Conservation (phyloP, 35 echinoderm and acorn worm species). For the Chiridota heheva region DNA sequence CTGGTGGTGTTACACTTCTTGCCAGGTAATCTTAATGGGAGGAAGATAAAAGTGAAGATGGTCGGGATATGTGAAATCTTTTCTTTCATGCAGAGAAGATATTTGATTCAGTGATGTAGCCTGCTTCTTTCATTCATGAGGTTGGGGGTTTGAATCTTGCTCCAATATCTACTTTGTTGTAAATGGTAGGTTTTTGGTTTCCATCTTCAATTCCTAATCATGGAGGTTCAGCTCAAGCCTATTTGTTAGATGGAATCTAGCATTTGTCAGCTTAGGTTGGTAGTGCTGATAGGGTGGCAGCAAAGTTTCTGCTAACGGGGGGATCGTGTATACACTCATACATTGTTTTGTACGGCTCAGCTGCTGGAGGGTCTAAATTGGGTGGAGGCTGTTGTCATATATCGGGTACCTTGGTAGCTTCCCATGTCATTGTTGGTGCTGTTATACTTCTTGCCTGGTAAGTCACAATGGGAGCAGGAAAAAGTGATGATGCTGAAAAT, state of each 20-base stretch:
- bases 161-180: too few species aligned
- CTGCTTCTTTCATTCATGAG: too few species aligned
- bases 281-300: too few species aligned
- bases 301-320: too few species aligned
- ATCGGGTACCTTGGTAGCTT: constrained; percentile 78
- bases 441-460: constrained; percentile 79
- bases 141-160: too few species aligned
- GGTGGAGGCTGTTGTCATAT: constrained; percentile 64
- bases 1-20: constrained; percentile 72
- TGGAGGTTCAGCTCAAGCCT: too few species aligned
- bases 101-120: neutral
- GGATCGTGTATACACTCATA: constrained; percentile 57
- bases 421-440: constrained; percentile 79
- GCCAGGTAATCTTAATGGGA: constrained; percentile 52
- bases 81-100: neutral
- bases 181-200: too few species aligned
- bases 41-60: neutral
- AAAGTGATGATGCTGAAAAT: neutral
- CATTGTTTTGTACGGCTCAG: constrained; percentile 73
- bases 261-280: too few species aligned
- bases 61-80: neutral
- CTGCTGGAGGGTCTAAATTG: constrained; percentile 68
- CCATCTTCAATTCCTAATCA: too few species aligned
- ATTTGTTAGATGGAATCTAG: too few species aligned
- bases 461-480: too few species aligned